Base-by-base conservation (phyloP, 1,140 invertebrate species). In the Marisa cornuarietis region DNA sequence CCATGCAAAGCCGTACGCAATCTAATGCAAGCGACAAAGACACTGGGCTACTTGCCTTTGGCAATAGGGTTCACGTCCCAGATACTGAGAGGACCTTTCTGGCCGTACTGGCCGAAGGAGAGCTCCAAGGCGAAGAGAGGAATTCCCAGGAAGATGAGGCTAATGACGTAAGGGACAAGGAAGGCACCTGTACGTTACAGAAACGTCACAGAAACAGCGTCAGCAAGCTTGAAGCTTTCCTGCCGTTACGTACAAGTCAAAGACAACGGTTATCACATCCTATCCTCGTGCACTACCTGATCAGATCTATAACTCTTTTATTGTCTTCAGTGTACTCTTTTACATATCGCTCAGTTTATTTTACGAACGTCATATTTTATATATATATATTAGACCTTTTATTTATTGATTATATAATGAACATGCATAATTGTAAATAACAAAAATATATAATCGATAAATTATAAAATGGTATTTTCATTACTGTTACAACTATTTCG, bases 71-170 rank as follows among this genome's bases (percentile, higher is more conserved):
- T 85, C 31, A 87, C 73, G 14, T 77, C 82, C 84, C 82, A 85
- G 24, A 84, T 84, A 14, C 79, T 79, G 54, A 85, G 68, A 6
- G 83, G 81, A 26, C 84, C 84, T 49, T 79, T 78, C 52, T 88
- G 88, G n/a, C 86, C 86, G 82, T 88, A 91, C 81, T 91, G 91
- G 10, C 90, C 91, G 20, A 91, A 80, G 76, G 89, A 84, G 11
- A 91, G 72, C 78, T 93, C 91, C 81, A 92, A 75, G 77, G 89
- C 91, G 81, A 92, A 92, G 52, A 91, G 84, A 5, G 92, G 92
- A 63, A 91, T 89, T 14, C 92, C 92, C 79, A 93, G 89, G 10
- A 93, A 86, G 22, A 93, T 86, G 74, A 93, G 90, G 58, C 93
- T 92, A 42, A 93, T 82, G 18, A 92, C 78, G 83, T 93, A 93